Conservation (phyloP, 2,797 vertebrate genomes). For the Rhinichthys osculus region DNA sequence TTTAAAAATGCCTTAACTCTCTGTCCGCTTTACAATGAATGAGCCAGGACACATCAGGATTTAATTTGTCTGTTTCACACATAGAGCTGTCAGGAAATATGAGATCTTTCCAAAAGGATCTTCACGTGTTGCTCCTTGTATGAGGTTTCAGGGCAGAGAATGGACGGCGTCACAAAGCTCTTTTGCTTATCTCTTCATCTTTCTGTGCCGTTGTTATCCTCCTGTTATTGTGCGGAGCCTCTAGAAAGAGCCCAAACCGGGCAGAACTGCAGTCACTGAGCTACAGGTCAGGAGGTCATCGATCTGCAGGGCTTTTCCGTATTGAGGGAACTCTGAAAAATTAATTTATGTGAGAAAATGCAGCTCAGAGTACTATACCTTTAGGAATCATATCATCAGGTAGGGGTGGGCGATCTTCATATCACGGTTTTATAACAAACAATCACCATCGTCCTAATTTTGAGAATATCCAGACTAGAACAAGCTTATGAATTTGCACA, state of each 20-base stretch:
- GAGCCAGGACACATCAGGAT: neutral
- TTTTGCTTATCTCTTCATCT: constrained; percentile 20
- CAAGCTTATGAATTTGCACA: neutral
- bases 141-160: constrained; percentile 21
- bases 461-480: neutral
- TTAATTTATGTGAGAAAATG: neutral
- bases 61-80: neutral
- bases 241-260: constrained; percentile 21
- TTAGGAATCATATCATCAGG: no score
- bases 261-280: neutral
- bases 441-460: neutral
- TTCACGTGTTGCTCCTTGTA: neutral
- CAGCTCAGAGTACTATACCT: neutral
- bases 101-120: neutral
- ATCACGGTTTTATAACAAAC: neutral
- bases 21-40: neutral
- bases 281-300: constrained; percentile 2
- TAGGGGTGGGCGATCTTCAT: neutral
- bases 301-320: neutral
- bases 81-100: neutral
- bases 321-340: neutral
- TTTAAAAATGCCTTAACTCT: neutral
- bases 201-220: constrained; percentile 19
- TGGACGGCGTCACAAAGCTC: constrained; percentile 10
- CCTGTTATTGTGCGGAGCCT: constrained; percentile 18